Base-by-base conservation (phyloP, 1,140 invertebrate genomes). In the Trypoxylus dichotomus region DNA sequence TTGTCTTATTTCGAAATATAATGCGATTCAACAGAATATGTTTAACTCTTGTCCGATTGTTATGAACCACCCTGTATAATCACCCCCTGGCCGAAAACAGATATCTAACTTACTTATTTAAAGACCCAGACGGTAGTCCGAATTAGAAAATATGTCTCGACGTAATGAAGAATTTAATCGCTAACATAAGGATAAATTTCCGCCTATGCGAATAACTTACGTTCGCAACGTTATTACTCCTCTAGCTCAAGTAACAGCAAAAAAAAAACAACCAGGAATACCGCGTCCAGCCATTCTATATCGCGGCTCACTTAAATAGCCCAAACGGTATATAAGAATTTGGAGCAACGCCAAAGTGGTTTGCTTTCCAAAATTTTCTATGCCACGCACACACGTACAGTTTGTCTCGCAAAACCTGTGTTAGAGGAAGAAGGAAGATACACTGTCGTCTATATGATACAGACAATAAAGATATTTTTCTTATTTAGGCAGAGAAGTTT, bases 321-420 rank as follows among this genome's bases (percentile, higher is more conserved):
- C 60, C 60, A 68, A 68, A 68, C 27, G 27, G 21, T 68, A 27
- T 54, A n/a, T 68, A 68, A 68, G 60, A 68, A 68, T 68, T 68
- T 68, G 60, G 60, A 25, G 5, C 21, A 68, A 13, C 24, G 60
- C 60, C 60, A 68, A 68, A 68, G 60, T 68, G 60, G 60, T n/a
- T 24, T 27, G 60, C 60, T 68, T 68, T 68, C 60, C 60, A 68
- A 68, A 68, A 68, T 68, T 68, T 68, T 68, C 60, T 68, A 24
- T 68, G 13, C 7, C 60, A 68, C 60, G 11, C 27, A 24, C 21
- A 68, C 15, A 68, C 7, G 29, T 32, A 32, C 60, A 68, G 11
- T 7, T 13, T 13, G 27, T 25, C 60, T 68, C 60, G 27, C 3
- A 27, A 27, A 24, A 68, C 7, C n/a, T 54, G 15, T 54, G 19